A percentile compares a stretch with the other conserved stretches of the same genome.
These are phyloP conservation scores for Dicyrtoma fusca DNA, from an alignment of 2,888 invertebrate species.

Conservation along the genomic window DNA sequence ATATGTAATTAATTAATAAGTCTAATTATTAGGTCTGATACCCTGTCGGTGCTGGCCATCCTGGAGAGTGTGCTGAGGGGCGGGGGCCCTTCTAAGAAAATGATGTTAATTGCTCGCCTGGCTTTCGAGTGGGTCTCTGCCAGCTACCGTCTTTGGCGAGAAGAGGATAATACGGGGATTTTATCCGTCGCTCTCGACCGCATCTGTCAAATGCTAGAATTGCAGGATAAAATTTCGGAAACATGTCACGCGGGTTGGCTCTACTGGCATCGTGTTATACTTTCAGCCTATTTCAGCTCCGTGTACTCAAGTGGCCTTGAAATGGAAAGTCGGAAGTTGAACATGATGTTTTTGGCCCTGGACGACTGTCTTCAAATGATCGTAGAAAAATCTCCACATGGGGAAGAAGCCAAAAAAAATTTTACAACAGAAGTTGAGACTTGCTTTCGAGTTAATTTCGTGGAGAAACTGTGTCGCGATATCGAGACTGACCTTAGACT, in stretches of 20 bases:
- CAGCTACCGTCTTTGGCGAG: conserved; percentile 49
- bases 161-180: conserved; percentile 70
- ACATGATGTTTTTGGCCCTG: conserved; percentile 46
- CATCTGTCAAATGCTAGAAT: conserved; percentile 68
- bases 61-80: conserved; percentile 65
- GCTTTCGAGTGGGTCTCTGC: conserved; percentile 69
- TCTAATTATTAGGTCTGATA: conserved; percentile 43
- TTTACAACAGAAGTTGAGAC: conserved; percentile 47
- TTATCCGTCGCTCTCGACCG: conserved; percentile 67
- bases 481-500: conserved; percentile 91
- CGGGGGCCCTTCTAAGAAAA: conserved; percentile 68
- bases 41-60: conserved; percentile 43
- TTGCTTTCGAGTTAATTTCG: conserved; percentile 49
- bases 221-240: conserved; percentile 65
- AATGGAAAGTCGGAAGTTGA: conserved; percentile 61
- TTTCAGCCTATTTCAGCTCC: conserved; percentile 76
- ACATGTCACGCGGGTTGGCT: conserved; percentile 77
- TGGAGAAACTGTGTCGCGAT: conserved; percentile 77
- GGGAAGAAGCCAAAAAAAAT: conserved; percentile 33
- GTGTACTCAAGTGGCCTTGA: conserved; percentile 67
- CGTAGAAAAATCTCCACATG: conserved; percentile 40
- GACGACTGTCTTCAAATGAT: conserved; percentile 48
- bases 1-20: no score
- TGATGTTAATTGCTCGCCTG: conserved; percentile 69
- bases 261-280: conserved; percentile 77